Evolutionary conservation across 2,888 invertebrate species (phyloP).

Genomic region (Harpalus rufipes): DNA sequence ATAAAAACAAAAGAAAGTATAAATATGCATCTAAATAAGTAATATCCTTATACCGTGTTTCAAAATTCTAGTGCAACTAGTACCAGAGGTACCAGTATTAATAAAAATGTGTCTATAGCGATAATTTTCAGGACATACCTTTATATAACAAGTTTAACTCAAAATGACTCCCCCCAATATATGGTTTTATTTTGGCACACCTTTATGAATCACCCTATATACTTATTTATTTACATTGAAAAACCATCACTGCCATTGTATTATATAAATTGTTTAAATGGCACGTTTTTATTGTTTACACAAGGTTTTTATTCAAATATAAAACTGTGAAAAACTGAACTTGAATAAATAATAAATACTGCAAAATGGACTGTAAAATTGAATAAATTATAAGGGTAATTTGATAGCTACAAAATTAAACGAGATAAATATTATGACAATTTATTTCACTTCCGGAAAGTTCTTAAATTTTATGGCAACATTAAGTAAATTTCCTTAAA

Average conservation of each 20-base stretch:
- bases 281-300: background rate
- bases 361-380: background rate
- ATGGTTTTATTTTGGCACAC: no score
- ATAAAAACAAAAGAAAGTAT: no score
- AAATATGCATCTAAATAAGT: no score
- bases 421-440: background rate
- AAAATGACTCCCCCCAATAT: no score
- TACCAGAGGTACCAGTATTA: no score
- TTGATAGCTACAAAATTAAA: background rate
- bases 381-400: background rate
- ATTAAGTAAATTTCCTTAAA: slow-evolving; percentile 10
- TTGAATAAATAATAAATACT: background rate
- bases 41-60: no score
- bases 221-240: no score
- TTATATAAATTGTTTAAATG: background rate
- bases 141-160: no score
- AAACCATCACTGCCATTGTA: background rate
- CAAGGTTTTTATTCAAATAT: background rate
- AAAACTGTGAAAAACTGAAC: background rate
- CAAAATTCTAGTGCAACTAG: no score
- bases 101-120: no score
- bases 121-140: no score
- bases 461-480: background rate
- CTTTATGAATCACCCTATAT: no score
- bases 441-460: slow-evolving; percentile 4